A percentile compares a stretch with the other conserved stretches of the same genome.
Conservation (phyloP, 2,113 vertebrate genomes). For the Hemichromis elongatus region DNA sequence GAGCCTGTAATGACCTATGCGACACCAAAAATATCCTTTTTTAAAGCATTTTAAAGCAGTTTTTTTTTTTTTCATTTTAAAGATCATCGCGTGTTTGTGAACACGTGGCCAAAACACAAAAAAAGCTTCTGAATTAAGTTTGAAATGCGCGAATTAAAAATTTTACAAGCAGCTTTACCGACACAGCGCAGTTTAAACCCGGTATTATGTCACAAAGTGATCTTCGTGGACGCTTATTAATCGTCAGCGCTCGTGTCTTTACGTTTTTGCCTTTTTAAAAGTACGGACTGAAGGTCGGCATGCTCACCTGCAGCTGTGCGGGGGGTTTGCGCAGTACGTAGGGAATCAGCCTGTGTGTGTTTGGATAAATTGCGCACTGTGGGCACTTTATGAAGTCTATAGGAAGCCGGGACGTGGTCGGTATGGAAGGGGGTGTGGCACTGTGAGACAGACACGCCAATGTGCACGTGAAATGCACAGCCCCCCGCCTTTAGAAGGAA, state of each 20-base stretch:
- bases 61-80: background rate
- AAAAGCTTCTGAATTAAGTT: background rate
- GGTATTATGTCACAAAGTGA: background rate
- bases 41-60: background rate
- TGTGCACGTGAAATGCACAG: background rate
- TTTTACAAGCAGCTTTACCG: background rate
- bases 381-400: slow-evolving; percentile 30
- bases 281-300: background rate
- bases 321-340: background rate
- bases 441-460: background rate
- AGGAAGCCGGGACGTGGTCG: slow-evolving; percentile 9
- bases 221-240: background rate
- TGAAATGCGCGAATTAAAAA: background rate
- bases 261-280: background rate
- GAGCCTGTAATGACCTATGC: background rate
- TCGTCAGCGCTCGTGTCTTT: background rate
- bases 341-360: background rate
- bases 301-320: slow-evolving; percentile 39
- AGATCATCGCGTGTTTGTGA: background rate
- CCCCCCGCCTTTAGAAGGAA: background rate
- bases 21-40: background rate
- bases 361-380: background rate
- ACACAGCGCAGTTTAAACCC: background rate
- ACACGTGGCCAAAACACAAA: background rate
- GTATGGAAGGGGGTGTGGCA: slow-evolving; percentile 19